Evolutionary conservation across 2,888 invertebrate genomes (phyloP).

Genomic region (Leptopilina drosophilae): DNA sequence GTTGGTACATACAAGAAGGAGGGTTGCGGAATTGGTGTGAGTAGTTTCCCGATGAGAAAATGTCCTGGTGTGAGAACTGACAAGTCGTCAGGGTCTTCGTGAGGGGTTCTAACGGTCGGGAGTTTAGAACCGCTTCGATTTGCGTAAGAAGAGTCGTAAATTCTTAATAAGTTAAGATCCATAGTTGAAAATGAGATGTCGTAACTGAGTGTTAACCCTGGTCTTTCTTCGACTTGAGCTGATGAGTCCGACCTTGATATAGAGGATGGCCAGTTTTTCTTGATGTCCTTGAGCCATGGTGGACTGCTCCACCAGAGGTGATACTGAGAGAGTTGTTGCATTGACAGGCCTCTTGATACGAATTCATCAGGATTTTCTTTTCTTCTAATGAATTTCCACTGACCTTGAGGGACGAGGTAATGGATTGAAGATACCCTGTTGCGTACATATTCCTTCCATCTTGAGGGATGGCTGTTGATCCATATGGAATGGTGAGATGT

Average conservation of each 20-base stretch:
- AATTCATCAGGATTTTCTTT: too few relatives aligned
- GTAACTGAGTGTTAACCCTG: not conserved
- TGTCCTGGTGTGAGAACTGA: slow-evolving; percentile 3
- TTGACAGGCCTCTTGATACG: too few relatives aligned
- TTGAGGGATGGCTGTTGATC: too few relatives aligned
- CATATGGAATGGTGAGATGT: too few relatives aligned
- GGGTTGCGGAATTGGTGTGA: not conserved
- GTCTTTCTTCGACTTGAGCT: not conserved
- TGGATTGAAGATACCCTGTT: too few relatives aligned
- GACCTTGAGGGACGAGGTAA: too few relatives aligned
- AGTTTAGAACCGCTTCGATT: slow-evolving; percentile 57
- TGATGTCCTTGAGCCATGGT: too few relatives aligned
- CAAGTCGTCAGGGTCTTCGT: slow-evolving; percentile 2
- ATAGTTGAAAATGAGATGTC: not conserved
- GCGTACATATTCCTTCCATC: too few relatives aligned
- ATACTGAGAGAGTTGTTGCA: not conserved
- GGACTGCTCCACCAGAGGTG: not conserved
- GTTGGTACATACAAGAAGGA: slow-evolving; percentile 45
- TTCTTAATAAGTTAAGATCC: slow-evolving; percentile 15
- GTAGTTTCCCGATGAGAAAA: not conserved
- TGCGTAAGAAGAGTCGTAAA: slow-evolving; percentile 54
- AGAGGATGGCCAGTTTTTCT: too few relatives aligned
- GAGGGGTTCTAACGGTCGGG: slow-evolving; percentile 55
- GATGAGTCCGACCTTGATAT: not conserved
- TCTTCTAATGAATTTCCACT: too few relatives aligned